phyloP scores from a whole-genome alignment of 2,888 invertebrate genomes.

The Brachypalpus laphriformis region DNA sequence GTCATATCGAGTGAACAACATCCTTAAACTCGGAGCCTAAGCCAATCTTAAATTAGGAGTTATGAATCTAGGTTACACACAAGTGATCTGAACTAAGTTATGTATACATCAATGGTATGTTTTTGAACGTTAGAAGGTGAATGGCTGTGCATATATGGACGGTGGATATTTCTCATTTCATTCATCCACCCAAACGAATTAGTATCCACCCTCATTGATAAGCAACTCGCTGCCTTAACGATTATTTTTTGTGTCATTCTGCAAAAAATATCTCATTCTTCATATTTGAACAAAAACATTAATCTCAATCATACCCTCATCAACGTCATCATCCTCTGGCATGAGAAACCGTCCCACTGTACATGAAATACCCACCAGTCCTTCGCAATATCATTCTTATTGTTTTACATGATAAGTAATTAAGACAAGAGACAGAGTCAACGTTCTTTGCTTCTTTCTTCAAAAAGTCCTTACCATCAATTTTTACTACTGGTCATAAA shows the following conservation, averaged over 20 bases:
- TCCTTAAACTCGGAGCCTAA: no score
- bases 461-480: conserved; percentile 27
- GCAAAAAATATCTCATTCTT: neutral
- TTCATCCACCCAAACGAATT: no score
- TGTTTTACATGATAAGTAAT: conserved; percentile 49
- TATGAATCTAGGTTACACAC: no score
- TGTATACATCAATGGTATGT: no score
- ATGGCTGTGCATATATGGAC: no score
- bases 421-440: conserved; percentile 42
- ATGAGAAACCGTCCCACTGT: neutral
- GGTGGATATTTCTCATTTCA: no score
- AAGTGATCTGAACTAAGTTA: no score
- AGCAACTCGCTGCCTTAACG: no score
- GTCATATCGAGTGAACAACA: no score
- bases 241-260: neutral
- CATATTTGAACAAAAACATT: neutral
- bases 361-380: neutral
- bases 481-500: conserved; percentile 25
- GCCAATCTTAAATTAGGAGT: no score
- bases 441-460: neutral
- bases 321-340: neutral
- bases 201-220: no score
- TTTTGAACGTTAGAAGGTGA: no score
- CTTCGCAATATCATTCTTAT: conserved; percentile 1
- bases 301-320: neutral